Percentiles rank a stretch among this genome's conserved stretches.
phyloP scores from a whole-genome alignment of 2,888 invertebrate genomes.

The Microplitis manilae region DNA sequence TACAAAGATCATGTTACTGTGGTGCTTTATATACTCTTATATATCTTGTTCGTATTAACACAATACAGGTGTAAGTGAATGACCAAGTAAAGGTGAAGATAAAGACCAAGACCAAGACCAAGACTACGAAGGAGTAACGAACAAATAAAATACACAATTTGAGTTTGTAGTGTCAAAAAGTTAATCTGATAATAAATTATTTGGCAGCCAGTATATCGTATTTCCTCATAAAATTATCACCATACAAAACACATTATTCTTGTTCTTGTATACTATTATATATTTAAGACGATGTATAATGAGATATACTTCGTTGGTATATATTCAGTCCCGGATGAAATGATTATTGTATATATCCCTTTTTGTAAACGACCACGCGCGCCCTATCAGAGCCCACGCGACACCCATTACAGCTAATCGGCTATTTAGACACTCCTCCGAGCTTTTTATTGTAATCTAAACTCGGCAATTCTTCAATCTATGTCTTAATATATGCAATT shows the following conservation, averaged over 20 bases:
- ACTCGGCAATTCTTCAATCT: conserved; percentile 26
- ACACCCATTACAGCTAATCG: conserved; percentile 61
- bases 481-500: neutral
- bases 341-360: conserved; percentile 54
- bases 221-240: conserved; percentile 27
- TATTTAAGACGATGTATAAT: conserved; percentile 3
- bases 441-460: conserved; percentile 11
- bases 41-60: neutral
- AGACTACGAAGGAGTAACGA: neutral
- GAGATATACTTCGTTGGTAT: conserved; percentile 26
- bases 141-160: neutral
- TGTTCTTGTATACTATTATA: conserved; percentile 39
- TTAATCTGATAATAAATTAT: conserved; percentile 12
- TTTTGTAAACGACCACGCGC: conserved; percentile 64
- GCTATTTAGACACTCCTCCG: conserved; percentile 53
- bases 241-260: conserved; percentile 6
- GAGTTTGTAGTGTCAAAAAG: neutral
- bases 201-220: conserved; percentile 27
- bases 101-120: neutral
- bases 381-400: conserved; percentile 64
- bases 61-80: neutral
- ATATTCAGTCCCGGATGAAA: conserved; percentile 60
- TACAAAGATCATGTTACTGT: conserved; percentile 22
- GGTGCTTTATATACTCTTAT: neutral
- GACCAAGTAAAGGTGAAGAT: neutral